A percentile compares a stretch with the other conserved stretches of the same genome.
These are phyloP conservation scores for Notospermus geniculatus DNA, from an alignment of 1,140 invertebrate genomes.

Conservation along the genomic window DNA sequence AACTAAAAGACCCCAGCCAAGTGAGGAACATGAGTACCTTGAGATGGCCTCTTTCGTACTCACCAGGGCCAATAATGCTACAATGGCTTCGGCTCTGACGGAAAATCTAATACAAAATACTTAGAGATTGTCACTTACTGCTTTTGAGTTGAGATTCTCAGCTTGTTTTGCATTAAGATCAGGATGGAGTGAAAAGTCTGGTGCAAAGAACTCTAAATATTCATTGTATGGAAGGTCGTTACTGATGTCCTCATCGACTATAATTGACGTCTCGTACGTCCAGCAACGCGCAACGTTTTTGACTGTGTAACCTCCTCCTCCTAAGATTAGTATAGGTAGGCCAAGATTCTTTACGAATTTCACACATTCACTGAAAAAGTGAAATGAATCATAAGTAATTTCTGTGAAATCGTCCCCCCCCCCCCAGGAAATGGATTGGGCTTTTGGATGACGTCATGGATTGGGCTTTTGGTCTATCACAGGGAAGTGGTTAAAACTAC, in stretches of 20 bases:
- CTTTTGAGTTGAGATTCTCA: slow-evolving; percentile 97
- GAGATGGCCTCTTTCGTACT: too few species aligned
- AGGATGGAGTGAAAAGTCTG: slow-evolving; percentile 99
- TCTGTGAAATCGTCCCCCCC: too few species aligned
- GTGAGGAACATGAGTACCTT: too few species aligned
- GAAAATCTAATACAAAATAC: not conserved
- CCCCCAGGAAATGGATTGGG: too few species aligned
- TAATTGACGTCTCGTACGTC: slow-evolving; percentile 98
- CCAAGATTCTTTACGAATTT: slow-evolving; percentile 93
- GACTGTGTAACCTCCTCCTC: slow-evolving; percentile 95
- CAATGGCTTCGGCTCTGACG: too few species aligned
- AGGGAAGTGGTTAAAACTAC: too few species aligned
- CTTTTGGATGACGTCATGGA: too few species aligned
- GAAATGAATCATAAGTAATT: too few species aligned
- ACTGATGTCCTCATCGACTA: slow-evolving; percentile 90
- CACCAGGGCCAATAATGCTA: too few species aligned
- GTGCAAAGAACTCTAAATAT: slow-evolving; percentile 99
- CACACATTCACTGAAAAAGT: slow-evolving; percentile 93
- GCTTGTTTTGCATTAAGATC: slow-evolving; percentile 98
- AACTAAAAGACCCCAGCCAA: too few species aligned
- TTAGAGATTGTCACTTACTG: slow-evolving; percentile 70
- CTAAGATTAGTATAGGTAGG: slow-evolving; percentile 90
- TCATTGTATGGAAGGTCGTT: slow-evolving; percentile 99
- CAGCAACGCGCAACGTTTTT: slow-evolving; percentile 97
- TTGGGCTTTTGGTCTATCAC: too few species aligned